Evolutionary conservation across 2,113 vertebrate genomes (phyloP), one percentile per base, ranked within the genome.

Genomic region (Apodemus sylvaticus): DNA sequence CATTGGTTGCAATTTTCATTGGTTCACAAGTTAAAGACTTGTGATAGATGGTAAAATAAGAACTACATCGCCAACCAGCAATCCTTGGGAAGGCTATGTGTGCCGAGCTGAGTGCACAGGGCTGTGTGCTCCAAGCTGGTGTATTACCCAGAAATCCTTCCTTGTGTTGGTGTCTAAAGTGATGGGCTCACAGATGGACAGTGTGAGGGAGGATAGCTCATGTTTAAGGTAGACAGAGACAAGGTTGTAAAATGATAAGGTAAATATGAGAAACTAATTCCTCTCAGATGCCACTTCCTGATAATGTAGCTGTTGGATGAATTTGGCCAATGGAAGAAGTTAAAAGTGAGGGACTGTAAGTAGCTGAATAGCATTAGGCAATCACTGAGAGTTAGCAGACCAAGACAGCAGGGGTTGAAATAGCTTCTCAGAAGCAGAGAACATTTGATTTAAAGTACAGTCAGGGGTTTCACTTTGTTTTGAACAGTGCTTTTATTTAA

Each of bases 351-450:
- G 26, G 95, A 90, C n/a, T 81, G 34, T 76, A 93, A 96, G 85
- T 95, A 97, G 88, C 91, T 88, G 96, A 58, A 86, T 45, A 88
- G 45, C 34, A 91, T 94, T 81, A 97, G 89, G 36, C n/a, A 81
- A 26, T 94, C 95, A 86, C 66, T 45, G 85, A 86, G 62, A 55
- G 66, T 82, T 90, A 79, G 39, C 29, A 51, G 90, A 90, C 71
- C 62, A 78, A 71, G 34, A 90, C n/a, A 79, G 22, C 34, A 64
- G 94, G 88, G 36, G 24, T 42, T 39, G 76, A 73, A 86, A 39
- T 2, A 66, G 74, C 91, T 62, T 92, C 86, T 90, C 31, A 29
- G 87, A 94, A 89, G 79, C 79, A 83, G 78, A 96, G 89, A 95
- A 48, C 26, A 16, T 53, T 95, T 93, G 90, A 92, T 96, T 94